Base-by-base conservation (phyloP, 2,797 vertebrate genomes). In the Garrulus glandarius region DNA sequence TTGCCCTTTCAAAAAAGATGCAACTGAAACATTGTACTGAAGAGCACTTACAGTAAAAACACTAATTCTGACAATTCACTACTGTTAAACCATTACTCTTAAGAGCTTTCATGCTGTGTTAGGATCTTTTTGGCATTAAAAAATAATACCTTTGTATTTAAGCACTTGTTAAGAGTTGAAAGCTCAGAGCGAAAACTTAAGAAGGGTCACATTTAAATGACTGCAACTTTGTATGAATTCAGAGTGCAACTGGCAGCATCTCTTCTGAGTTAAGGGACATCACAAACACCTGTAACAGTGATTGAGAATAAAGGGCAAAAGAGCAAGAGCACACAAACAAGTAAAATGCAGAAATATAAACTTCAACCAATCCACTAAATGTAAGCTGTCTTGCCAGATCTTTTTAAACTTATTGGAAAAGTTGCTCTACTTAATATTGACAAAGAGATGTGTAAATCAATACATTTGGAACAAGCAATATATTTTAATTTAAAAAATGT, bases 401-500 rank as follows among this genome's bases (percentile, higher is more conserved):
- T 98, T 99, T 72, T 99, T 98, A 98, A 99, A 99, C 98, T 98
- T 99, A 99, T 98, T 99, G 99, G 98, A 99, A 99, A 99, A 99
- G 98, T 99, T 98, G 95, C 98, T 98, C 97, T 98, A 99, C 98
- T 98, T 99, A 98, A 98, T 99, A 99, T 99, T 99, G 99, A 99
- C 99, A 99, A 95, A 99, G 98, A 98, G 98, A 99, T 98, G 98
- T 97, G 95, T 98, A 98, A 98, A 99, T 99, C 99, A 99, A 99
- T 99, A 99, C 97, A 99, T 98, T 98, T 98, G 98, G 98, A 99
- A 99, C 98, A 98, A 98, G 99, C 98, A 98, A 99, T 99, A 99
- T 99, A 99, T 99, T 99, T 99, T 99, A 99, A 99, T 99, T 99
- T 99, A 98, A 99, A 99, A 99, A 99, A 98, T 98, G 98, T 98